Conservation (phyloP, 2,888 invertebrate genomes). For the Rhogogaster chlorosoma region DNA sequence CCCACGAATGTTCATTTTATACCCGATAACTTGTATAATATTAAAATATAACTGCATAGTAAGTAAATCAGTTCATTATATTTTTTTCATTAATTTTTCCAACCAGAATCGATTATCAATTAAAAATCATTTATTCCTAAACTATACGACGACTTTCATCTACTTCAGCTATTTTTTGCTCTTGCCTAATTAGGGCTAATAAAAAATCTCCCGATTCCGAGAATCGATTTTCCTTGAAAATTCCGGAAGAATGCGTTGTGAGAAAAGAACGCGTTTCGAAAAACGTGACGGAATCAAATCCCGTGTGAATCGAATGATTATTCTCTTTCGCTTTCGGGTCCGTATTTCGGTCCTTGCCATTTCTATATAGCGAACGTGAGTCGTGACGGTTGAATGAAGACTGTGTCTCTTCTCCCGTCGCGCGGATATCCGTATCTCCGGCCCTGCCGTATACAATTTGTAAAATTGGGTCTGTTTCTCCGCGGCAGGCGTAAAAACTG, state of each 20-base stretch:
- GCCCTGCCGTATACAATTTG: not conserved
- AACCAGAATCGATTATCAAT: too few relatives aligned
- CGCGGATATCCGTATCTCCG: not conserved
- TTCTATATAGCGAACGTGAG: not conserved
- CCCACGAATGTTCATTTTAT: not conserved
- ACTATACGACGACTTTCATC: too few relatives aligned
- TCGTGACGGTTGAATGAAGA: constrained; percentile 35
- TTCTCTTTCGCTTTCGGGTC: too few relatives aligned
- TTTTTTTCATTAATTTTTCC: too few relatives aligned
- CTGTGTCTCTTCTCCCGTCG: not conserved
- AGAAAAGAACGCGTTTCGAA: not conserved
- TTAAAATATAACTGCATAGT: too few relatives aligned
- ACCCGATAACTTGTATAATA: too few relatives aligned
- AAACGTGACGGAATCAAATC: not conserved
- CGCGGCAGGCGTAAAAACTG: not conserved
- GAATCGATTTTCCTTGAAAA: too few relatives aligned
- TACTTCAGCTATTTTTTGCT: too few relatives aligned
- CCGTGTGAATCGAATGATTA: not conserved
- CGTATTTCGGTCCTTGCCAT: not conserved
- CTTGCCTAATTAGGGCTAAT: too few relatives aligned
- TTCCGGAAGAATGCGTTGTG: not conserved
- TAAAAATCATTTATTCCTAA: too few relatives aligned
- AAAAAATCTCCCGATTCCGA: too few relatives aligned
- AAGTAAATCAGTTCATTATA: too few relatives aligned
- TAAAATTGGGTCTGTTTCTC: not conserved